Base-by-base conservation (phyloP, 2,797 vertebrate genomes). In the Setipinna tenuifilis region DNA sequence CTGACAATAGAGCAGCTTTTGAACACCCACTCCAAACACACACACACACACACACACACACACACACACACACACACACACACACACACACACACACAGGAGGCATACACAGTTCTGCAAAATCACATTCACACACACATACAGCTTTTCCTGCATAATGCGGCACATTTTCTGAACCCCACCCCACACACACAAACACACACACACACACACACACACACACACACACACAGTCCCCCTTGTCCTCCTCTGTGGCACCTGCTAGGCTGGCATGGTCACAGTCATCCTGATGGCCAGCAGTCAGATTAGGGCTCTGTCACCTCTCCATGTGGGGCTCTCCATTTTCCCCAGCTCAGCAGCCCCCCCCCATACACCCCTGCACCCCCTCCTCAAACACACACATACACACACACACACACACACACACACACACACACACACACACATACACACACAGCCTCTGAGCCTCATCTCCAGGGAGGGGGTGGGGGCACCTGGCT, bases 321-420 rank as follows among this genome's bases (percentile, higher is more conserved):
- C 57, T 85, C 86, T 82, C 41, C 19, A 28, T 88, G 84, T 78
- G 86, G 61, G 61, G n/a, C 83, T 86, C 83, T 85, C 58, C 83
- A 50, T 87, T 90, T 89, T 89, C 86, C 82, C 88, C n/a, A 78
- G 82, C 86, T 90, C 90, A 89, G 88, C 88, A 31, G 85, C 31
- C 75, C 84, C 62, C 23, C 25, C 6, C 59, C 59, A 59, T n/a
- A 23, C 61, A 21, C 21, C 19, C 58, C 62, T 41, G 35, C 65
- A 16, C 12, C 25, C 2, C 28, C 25, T 14, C 65, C 25, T 25
- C 65, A 35, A 5, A 41, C 5, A 41, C 35, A 41, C 35, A 41
- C 5, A 41, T 41, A 5, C 35, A 41, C 5, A 5, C 35, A 41
- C 35, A 41, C 35, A 41, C 35, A 41, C 35, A 41, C 35, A 41